Evolutionary conservation across 2,113 vertebrate genomes (phyloP), one percentile per base, ranked within the genome.

Genomic region (Protobothrops mucrosquamatus): DNA sequence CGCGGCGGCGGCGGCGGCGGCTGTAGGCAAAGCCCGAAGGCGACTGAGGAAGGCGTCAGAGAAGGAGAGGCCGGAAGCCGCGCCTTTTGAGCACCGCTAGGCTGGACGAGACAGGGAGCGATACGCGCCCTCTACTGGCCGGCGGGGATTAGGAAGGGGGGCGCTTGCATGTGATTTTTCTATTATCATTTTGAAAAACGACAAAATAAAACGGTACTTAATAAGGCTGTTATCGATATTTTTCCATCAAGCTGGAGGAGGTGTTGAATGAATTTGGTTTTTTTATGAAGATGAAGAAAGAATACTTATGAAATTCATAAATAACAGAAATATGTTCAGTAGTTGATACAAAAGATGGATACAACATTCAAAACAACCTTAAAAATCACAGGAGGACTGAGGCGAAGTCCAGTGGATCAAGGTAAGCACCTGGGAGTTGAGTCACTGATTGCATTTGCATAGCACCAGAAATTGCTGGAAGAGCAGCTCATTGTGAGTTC

Each of bases 61-160:
- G 54, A 26, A 18, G 43, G 91, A 43, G 91, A 5, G 87, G 87
- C 91, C 91, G 91, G 91, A 92, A 92, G 48, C 22, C 43, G 29
- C 86, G 11, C 46, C 46, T 39, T 24, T 9, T 14, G 3, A 0
- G 46, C 61, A 0, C 24, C 23, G 10, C 59, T 51, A 4, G 54
- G 11, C 81, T 4, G 52, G 10, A 3, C 23, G 10, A 34, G 54
- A 15, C 23, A 54, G 23, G 24, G 2, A 3, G 39, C 7, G 3
- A 3, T 51, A 48, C 1, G 20, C 91, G n/a, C 48, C 86, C 85
- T 26, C 91, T 14, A 22, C 20, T 61, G 86, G 91, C 10, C 48
- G 91, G 91, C n/a, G 86, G 91, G 39, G 85, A 12, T 48, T 52
- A 61, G 48, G 29, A 8, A 64, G 57, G 2, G 57, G 46, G 3